phyloP scores from a whole-genome alignment of 53 echinoderm and acorn worm genomes.

The Luidia sarsii region DNA sequence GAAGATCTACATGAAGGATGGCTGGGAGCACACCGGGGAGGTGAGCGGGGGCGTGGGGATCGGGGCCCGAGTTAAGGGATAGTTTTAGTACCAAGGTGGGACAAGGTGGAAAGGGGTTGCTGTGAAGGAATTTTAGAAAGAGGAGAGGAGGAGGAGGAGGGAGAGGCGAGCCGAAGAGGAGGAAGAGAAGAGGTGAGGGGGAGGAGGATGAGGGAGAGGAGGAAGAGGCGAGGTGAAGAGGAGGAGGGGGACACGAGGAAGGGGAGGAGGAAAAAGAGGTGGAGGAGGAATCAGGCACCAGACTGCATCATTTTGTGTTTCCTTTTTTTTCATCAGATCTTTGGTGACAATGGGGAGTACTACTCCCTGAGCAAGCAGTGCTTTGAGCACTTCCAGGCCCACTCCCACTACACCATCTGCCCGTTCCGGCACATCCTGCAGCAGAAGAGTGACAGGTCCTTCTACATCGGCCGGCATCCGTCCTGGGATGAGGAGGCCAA shows the following conservation, averaged over 20 bases:
- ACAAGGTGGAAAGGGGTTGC: too few species aligned
- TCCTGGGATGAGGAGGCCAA: constrained; percentile 31
- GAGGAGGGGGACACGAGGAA: too few species aligned
- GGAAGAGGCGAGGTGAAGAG: too few species aligned
- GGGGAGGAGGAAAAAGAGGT: too few species aligned
- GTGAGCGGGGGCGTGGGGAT: constrained; percentile 52
- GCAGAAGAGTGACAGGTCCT: constrained; percentile 59
- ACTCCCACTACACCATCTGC: constrained; percentile 70
- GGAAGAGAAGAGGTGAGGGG: too few species aligned
- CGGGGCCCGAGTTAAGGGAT: constrained; percentile 11
- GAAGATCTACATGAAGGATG: constrained; percentile 60
- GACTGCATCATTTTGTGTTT: too few species aligned
- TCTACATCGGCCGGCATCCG: constrained; percentile 44
- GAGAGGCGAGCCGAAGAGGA: too few species aligned
- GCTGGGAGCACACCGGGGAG: constrained; percentile 50
- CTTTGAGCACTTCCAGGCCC: constrained; percentile 58
- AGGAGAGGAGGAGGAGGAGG: too few species aligned
- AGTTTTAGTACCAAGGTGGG: constrained; percentile 16
- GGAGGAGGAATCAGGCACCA: too few species aligned
- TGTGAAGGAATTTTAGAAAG: too few species aligned
- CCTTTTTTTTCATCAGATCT: too few species aligned
- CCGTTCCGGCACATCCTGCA: constrained; percentile 66
- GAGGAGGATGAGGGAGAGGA: too few species aligned
- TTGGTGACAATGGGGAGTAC: constrained; percentile 83
- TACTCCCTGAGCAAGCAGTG: constrained; percentile 77